phyloP scores from a whole-genome alignment of 1,140 invertebrate species.

The Anadara kagoshimensis region DNA sequence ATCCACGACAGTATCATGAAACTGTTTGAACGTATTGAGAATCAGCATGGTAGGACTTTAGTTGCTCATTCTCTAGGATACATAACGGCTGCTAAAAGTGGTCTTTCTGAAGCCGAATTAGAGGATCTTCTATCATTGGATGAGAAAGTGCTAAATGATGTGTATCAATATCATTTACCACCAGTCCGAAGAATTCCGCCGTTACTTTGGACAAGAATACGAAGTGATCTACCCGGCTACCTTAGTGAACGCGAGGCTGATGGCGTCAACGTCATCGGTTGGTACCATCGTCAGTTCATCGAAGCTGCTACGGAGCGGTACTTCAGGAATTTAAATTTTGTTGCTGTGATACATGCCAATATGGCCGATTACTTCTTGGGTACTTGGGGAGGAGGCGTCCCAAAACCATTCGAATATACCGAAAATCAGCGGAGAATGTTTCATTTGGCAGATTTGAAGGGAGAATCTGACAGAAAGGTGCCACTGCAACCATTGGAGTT shows the following conservation, averaged over 20 bases:
- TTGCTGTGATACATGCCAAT: conserved; percentile 96
- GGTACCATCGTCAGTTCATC: conserved; percentile 86
- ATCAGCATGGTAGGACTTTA: conserved; percentile 70
- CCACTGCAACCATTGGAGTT: conserved; percentile 96
- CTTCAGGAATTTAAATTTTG: conserved; percentile 97
- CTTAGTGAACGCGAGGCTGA: conserved; percentile 96
- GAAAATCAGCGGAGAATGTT: conserved; percentile 93
- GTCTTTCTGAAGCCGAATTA: conserved; percentile 71
- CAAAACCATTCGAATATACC: conserved; percentile 97
- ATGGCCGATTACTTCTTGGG: conserved; percentile 98
- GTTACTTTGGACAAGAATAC: conserved; percentile 90
- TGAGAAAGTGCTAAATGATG: conserved; percentile 94
- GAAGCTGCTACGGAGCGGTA: conserved; percentile 88
- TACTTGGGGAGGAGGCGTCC: conserved; percentile 84
- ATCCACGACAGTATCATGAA: conserved; percentile 99
- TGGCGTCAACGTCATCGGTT: conserved; percentile 97
- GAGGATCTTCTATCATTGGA: conserved; percentile 73
- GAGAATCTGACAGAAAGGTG: conserved; percentile 95
- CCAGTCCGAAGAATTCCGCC: conserved; percentile 96
- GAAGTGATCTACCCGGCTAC: conserved; percentile 82
- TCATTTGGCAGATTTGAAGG: conserved; percentile 85
- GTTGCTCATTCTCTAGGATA: conserved; percentile 71
- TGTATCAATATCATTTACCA: conserved; percentile 97
- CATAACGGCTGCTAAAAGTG: conserved; percentile 72
- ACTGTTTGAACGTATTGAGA: conserved; percentile 74